Evolutionary conservation across 2,797 vertebrate species (phyloP), one percentile per base, ranked within the genome.

Genomic region (Tympanoctomys barrerae): DNA sequence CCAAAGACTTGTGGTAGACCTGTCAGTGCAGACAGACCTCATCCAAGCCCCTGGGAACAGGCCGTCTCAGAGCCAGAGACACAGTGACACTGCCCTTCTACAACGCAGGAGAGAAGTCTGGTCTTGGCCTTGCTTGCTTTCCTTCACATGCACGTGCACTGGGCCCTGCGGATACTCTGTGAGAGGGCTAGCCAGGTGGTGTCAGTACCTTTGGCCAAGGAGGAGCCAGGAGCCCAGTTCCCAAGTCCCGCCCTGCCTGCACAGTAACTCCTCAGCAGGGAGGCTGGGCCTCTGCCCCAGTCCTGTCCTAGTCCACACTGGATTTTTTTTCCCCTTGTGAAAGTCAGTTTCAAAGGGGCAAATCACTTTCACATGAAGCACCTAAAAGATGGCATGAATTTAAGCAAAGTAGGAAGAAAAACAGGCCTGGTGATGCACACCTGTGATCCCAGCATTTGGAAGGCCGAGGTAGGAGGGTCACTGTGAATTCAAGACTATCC

Each of bases 341-440:
- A 36, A 71, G 42, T 39, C 70, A 62, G 36, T 79, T 68, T 95
- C 57, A 77, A 85, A 93, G 94, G 64, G 49, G 14, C 54, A 75
- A 82, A 64, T 9, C 57, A 31, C 46, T 66, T 26, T 14, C 86
- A 59, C 10, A 5, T 0, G 28, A 62, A 66, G 18, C 81, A 91
- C 22, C 71, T 52, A 61, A 86, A 81, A 52, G 21, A 0, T 82
- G 80, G 84, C 57, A 11, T 54, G 70, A 84, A 95, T 87, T 59
- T 82, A 89, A 94, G 57, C 70, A 81, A 94, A 90, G 19, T 26
- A 70, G 16, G 59, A 78, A 21, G 28, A 68, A 28, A 19, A 4
- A 4, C 11, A 12, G 6, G 5, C 54, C 14, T 57, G 54, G 54
- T 57, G 54, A 14, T 57, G 16, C 54, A 57, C 54, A 18, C 54